A percentile compares a stretch with the other conserved stretches of the same genome.
These are phyloP conservation scores for Conomelus anceps DNA, from an alignment of 2,888 invertebrate species.

Conservation along the genomic window DNA sequence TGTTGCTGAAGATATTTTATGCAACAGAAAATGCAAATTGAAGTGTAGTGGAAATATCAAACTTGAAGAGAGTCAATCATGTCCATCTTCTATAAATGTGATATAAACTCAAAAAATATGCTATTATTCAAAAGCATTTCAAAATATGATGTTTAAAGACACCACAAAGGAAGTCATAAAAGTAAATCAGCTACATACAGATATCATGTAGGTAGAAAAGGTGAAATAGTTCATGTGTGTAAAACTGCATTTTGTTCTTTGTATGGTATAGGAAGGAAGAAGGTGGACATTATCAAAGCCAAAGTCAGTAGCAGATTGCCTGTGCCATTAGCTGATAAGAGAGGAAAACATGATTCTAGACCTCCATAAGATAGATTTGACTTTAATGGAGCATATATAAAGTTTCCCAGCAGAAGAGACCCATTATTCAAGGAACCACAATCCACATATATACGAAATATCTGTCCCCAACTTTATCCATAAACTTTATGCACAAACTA, in stretches of 20 bases:
- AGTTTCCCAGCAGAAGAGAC: too few species aligned
- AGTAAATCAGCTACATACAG: neutral
- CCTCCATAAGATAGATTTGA: conserved; percentile 16
- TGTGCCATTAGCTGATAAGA: neutral
- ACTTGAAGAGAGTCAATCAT: neutral
- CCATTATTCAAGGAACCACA: too few species aligned
- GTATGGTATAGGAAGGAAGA: too few species aligned
- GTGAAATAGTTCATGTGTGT: neutral
- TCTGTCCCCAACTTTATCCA: too few species aligned
- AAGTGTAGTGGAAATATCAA: neutral
- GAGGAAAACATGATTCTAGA: conserved; percentile 3
- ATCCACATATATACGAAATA: too few species aligned
- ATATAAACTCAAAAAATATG: neutral
- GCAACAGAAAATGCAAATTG: too few species aligned
- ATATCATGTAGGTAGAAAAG: neutral
- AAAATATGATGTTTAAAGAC: neutral
- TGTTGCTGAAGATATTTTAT: too few species aligned
- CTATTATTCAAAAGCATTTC: neutral
- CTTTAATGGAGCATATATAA: conserved; percentile 7
- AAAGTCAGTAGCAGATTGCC: too few species aligned
- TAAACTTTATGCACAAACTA: too few species aligned
- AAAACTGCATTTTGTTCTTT: too few species aligned
- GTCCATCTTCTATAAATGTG: neutral
- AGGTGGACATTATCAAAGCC: too few species aligned
- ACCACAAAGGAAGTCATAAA: neutral